These are phyloP conservation scores for Eulithis prunata DNA, from an alignment of 2,888 invertebrate species.

Conservation along the genomic window DNA sequence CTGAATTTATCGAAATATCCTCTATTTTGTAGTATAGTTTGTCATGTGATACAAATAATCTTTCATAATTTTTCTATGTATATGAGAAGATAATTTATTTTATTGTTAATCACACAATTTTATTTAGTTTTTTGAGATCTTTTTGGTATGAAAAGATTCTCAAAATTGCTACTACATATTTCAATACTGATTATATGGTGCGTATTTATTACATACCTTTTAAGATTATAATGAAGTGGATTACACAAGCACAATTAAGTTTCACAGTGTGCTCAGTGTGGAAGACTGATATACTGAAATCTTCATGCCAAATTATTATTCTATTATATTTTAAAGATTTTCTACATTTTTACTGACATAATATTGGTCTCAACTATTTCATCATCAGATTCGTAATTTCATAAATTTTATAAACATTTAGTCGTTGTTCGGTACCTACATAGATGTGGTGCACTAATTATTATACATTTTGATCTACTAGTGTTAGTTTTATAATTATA, in stretches of 20 bases:
- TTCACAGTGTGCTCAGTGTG: conserved; percentile 71
- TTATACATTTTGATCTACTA: conserved; percentile 42
- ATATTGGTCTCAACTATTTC: conserved; percentile 24
- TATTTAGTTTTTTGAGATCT: conserved; percentile 24
- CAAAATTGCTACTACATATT: conserved; percentile 38
- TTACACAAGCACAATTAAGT: conserved; percentile 53
- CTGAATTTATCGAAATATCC: conserved; percentile 14
- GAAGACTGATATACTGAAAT: conserved; percentile 74
- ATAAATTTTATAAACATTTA: conserved; percentile 48
- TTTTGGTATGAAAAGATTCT: conserved; percentile 34
- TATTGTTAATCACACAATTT: conserved; percentile 49
- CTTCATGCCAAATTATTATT: conserved; percentile 57
- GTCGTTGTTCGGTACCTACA: conserved; percentile 39
- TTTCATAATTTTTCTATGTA: conserved; percentile 44
- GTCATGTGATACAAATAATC: conserved; percentile 56
- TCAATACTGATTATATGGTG: conserved; percentile 25
- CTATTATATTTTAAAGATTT: conserved; percentile 41
- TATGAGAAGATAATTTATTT: conserved; percentile 57
- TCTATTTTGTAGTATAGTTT: conserved; percentile 31
- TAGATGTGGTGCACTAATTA: conserved; percentile 57
- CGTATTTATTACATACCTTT: conserved; percentile 24
- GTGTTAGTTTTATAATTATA: conserved; percentile 31
- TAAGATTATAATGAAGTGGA: conserved; percentile 36
- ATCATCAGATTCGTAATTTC: conserved; percentile 10
- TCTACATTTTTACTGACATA: conserved; percentile 45